Base-by-base conservation (phyloP, 2,888 invertebrate species). In the Agrochola lota region DNA sequence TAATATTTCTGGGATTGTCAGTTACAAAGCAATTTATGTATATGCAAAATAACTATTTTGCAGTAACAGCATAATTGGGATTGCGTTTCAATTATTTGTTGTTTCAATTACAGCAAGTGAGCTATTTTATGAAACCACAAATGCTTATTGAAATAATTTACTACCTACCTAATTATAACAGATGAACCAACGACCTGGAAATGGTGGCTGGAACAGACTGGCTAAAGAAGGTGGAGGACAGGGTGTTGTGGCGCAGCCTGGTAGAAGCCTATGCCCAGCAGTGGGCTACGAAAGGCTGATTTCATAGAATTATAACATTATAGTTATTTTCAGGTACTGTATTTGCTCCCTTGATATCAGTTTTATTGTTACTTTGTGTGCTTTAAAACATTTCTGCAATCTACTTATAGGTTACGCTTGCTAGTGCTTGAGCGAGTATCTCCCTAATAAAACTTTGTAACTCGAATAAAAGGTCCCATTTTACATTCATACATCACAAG, bases 1-100 rank as follows among this genome's bases (percentile, higher is more conserved):
- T 80, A 69, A 76, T 83, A n/a, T n/a, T n/a, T n/a, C n/a, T 69
- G 74, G 75, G 40, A 70, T 35, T 75, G 52, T 71, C 71, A 62
- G 73, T 73, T 76, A 64, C 63, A 20, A 20, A 46, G 9, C 8
- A 5, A 71, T 68, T 74, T 69, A 76, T 85, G 79, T 83, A 43
- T 75, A 71, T 60, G 46, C 1, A 30, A 59, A 73, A 70, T 64
- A 66, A 70, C 23, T 69, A 55, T 66, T 55, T 64, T n/a, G 20
- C 11, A 63, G 55, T 40, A 55, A 30, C 3, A 15, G 6, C 17
- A 30, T 30, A 30, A 43, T 55, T 67, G 8, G 20, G 1, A 68
- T 46, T 17, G 9, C 1, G 3, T 77, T 66, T 43, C 9, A 17
- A 23, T 46, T 40, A 49, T 49, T 64, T 64, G 9, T 8, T 49